Evolutionary conservation across 2,888 invertebrate genomes (phyloP), one percentile per base, ranked within the genome.

Genomic region (Entomobrya proxima): DNA sequence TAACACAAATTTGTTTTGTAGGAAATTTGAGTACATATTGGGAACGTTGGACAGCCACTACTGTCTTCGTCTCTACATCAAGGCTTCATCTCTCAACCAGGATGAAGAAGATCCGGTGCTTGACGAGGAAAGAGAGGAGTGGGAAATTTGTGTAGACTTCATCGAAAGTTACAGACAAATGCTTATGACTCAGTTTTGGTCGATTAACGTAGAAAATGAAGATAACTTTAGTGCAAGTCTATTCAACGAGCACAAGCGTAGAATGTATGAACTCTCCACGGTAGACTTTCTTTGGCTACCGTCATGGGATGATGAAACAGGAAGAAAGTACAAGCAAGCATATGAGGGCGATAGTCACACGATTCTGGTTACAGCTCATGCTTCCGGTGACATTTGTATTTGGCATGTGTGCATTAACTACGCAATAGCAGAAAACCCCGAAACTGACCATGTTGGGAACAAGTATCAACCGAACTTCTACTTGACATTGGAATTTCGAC

Each of bases 231-330:
- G 18, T 11, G 15, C 15, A 15, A 50, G 18, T 27, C 27, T 32
- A 6, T 83, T 84, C 18, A 13, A 64, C 2, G 72, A 75, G 69
- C 85, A 85, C 77, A 84, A 85, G 32, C 1, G 24, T 9, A 27
- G 87, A 35, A 80, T 87, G 69, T 87, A 87, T 32, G 69, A 87
- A n/a, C 40, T 85, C 61, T 78, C 87, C 2, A 85, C 72, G 30
- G 52, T 84, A 47, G 85, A 87, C 24, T 87, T 85, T 67, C 5
- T 81, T 0, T 87, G 87, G 87, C 13, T 87, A 2, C 87, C 87
- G 18, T 47, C 58, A 2, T 85, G 85, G 84, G 67, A 86, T 24
- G 32, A 81, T 1, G 18, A 35, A 1, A 2, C 24, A 3, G 5
- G 15, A 0, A 18, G 21, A 9, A 21, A n/a, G 21, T 64, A 67